Percentiles rank a stretch among this genome's conserved stretches.
phyloP scores from a whole-genome alignment of 30 jellyfish, hydroid and myxozoan genomes.

The Aurelia coerulea region DNA sequence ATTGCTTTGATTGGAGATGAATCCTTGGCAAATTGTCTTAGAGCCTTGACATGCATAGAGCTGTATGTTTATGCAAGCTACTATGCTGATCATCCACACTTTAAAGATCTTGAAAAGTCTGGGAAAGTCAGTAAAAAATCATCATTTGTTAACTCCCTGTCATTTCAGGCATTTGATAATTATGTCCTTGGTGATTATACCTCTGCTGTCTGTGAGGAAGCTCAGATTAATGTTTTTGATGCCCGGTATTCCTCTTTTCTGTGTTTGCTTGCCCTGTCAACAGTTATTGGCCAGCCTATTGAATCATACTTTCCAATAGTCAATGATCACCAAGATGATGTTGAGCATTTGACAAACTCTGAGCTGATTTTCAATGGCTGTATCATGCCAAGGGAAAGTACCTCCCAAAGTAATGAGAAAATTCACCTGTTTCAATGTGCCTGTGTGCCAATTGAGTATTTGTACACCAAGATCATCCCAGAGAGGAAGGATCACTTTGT shows the following conservation, averaged over 20 bases:
- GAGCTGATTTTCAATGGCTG: slow-evolving; percentile 27
- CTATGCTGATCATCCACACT: slow-evolving; percentile 39
- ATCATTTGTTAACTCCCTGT: neutral
- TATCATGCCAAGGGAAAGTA: slow-evolving; percentile 4
- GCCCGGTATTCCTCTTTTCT: slow-evolving; percentile 30
- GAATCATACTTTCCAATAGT: slow-evolving; percentile 44
- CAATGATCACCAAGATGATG: neutral
- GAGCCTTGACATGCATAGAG: slow-evolving; percentile 38
- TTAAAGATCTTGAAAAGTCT: slow-evolving; percentile 1
- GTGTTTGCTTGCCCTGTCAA: slow-evolving; percentile 43
- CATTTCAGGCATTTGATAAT: slow-evolving; percentile 17
- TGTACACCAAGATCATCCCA: slow-evolving; percentile 1
- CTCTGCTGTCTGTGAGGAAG: slow-evolving; percentile 24
- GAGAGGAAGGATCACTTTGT: slow-evolving; percentile 47
- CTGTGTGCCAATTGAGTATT: slow-evolving; percentile 16
- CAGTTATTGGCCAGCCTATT: slow-evolving; percentile 31
- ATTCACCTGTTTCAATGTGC: slow-evolving; percentile 56
- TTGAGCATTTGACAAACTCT: neutral
- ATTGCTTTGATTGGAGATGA: slow-evolving; percentile 59
- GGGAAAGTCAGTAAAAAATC: neutral
- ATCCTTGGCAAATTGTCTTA: slow-evolving; percentile 8
- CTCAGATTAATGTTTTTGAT: neutral
- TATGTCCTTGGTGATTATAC: neutral
- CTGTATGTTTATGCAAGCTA: slow-evolving; percentile 4
- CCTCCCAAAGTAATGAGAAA: neutral